These are phyloP conservation scores for Mya arenaria DNA, from an alignment of 1,140 invertebrate genomes.

Conservation along the genomic window DNA sequence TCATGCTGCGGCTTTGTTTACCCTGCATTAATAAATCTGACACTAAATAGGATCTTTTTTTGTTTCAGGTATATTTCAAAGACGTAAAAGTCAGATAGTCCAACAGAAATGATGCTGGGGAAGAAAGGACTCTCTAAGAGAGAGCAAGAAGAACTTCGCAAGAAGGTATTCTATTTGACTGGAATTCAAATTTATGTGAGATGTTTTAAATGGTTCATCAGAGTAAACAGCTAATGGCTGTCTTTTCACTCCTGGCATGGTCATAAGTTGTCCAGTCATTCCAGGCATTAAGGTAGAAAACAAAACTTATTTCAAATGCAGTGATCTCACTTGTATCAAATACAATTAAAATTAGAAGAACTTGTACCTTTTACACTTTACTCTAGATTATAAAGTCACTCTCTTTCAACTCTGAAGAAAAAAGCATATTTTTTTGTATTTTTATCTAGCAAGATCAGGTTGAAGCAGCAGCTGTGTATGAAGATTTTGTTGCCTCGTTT, in stretches of 20 bases:
- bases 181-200: no score
- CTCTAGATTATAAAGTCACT: background rate
- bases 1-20: no score
- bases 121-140: conserved; percentile 91
- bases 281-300: no score
- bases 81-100: no score
- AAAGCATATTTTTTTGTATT: background rate
- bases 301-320: background rate
- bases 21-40: no score
- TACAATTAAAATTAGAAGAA: conserved; percentile 18
- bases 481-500: conserved; percentile 98
- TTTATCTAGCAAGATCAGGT: conserved; percentile 86
- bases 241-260: no score
- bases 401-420: background rate
- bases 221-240: no score
- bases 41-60: no score
- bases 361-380: background rate
- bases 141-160: conserved; percentile 92
- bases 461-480: conserved; percentile 91
- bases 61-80: no score
- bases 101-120: conserved; percentile 86
- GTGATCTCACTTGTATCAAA: background rate
- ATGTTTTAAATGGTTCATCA: no score
- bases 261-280: no score
- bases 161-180: no score